Base-by-base conservation (phyloP, 2,797 vertebrate genomes). In the Cephalopachus bancanus region DNA sequence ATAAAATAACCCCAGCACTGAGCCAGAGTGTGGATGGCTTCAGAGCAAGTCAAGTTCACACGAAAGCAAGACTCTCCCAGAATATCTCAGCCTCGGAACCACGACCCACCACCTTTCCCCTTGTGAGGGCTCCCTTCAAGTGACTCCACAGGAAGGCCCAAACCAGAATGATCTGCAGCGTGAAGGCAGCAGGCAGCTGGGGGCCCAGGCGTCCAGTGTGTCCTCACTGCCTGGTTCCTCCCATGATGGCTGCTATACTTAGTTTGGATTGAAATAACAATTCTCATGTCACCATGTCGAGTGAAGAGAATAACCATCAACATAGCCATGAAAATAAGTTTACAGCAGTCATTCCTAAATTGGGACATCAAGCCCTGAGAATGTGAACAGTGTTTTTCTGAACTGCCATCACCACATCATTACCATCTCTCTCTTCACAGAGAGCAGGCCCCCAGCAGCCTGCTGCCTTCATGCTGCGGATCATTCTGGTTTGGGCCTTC, bases 161-260 rank as follows among this genome's bases (percentile, higher is more conserved):
- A 28, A 3, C 17, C 14, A 8, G 26, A 26, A 8, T 5, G 5
- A 5, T 22, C 1, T 10, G 59, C 11, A 26, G 26, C 37, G 37
- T 37, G 37, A 37, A 11, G 10, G 5, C 3, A 8, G 3, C 28
- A 26, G 0, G 7, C 0, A 15, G 57, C 24, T n/a, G 83, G 37
- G 49, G 33, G 28, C 44, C 11, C 30, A 0, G 0, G 76, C 0
- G 1, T 44, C 10, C 5, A 0, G 12, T 1, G 19, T 9, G 28
- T n/a, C 71, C 19, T 10, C 22, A 10, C 62, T 24, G 17, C 79
- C 26, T 28, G 0, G 28, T 12, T 53, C 24, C 19, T 28, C 20
- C 30, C 33, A 0, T 1, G 0, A 3, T 1, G 12, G 11, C 53
- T 3, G 4, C 2, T 2, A 17, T 5, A 51, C 64, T 30, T 20